phyloP scores from a whole-genome alignment of 2,113 vertebrate genomes.

The Ochotona curzoniae region DNA sequence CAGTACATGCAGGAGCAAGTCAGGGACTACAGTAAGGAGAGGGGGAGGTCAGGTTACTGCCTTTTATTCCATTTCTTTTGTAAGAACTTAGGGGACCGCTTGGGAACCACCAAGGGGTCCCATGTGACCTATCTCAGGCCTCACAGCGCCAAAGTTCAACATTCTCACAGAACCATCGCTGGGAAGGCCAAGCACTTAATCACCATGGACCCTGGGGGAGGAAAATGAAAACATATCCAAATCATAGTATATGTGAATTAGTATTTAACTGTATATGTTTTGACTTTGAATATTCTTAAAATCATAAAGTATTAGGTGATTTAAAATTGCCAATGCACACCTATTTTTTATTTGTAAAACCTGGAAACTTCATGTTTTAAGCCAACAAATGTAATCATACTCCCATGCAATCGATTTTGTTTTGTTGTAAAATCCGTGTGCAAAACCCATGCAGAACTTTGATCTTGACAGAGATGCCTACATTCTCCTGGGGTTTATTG shows the following conservation, averaged over 20 bases:
- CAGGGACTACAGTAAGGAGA: no score
- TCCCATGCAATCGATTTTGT: background rate
- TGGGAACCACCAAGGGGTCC: no score
- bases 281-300: background rate
- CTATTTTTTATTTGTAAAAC: background rate
- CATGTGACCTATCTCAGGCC: no score
- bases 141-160: no score
- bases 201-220: no score
- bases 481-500: background rate
- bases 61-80: no score
- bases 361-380: background rate
- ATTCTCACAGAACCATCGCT: no score
- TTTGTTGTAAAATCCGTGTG: background rate
- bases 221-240: no score
- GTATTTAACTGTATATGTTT: background rate
- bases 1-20: no score
- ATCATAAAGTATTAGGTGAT: background rate
- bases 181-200: no score
- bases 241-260: background rate
- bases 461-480: background rate
- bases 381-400: background rate
- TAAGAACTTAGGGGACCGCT: no score
- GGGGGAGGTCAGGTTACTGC: no score
- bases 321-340: background rate
- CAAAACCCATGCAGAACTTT: background rate